These are phyloP conservation scores for Cartodere bifasciata DNA, from an alignment of 2,888 invertebrate species.

Conservation along the genomic window DNA sequence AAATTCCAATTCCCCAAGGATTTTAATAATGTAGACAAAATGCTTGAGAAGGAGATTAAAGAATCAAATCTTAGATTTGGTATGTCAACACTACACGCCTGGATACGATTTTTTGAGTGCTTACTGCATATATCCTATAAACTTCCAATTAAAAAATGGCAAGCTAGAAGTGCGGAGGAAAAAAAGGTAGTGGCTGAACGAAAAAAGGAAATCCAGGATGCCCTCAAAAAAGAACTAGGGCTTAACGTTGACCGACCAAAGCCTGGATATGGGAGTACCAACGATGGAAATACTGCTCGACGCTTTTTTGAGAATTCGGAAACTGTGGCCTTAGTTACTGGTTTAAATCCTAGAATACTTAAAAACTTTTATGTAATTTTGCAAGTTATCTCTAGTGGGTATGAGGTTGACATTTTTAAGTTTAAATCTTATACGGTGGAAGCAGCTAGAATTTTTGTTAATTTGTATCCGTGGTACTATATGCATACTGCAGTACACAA, in stretches of 20 bases:
- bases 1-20: too few relatives aligned
- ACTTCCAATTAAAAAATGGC: constrained; percentile 20
- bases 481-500: constrained; percentile 14
- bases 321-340: constrained; percentile 16
- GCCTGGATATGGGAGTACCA: constrained; percentile 17
- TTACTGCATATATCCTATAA: constrained; percentile 24
- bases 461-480: constrained; percentile 14
- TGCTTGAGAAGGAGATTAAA: constrained; percentile 6
- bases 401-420: constrained; percentile 12
- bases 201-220: constrained; percentile 9
- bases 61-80: constrained; percentile 12
- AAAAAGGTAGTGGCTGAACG: constrained; percentile 3
- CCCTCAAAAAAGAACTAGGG: constrained; percentile 13
- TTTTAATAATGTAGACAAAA: constrained; percentile 9
- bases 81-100: constrained; percentile 15
- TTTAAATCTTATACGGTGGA: constrained; percentile 13
- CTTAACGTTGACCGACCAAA: constrained; percentile 19
- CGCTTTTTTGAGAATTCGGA: constrained; percentile 18
- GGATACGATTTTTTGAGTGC: constrained; percentile 12
- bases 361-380: constrained; percentile 13
- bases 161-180: constrained; percentile 8
- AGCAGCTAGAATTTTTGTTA: constrained; percentile 15
- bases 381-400: constrained; percentile 15
- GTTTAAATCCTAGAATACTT: constrained; percentile 12
- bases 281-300: constrained; percentile 20